Conservation (phyloP, 2,113 vertebrate species). For the Nanger granti region DNA sequence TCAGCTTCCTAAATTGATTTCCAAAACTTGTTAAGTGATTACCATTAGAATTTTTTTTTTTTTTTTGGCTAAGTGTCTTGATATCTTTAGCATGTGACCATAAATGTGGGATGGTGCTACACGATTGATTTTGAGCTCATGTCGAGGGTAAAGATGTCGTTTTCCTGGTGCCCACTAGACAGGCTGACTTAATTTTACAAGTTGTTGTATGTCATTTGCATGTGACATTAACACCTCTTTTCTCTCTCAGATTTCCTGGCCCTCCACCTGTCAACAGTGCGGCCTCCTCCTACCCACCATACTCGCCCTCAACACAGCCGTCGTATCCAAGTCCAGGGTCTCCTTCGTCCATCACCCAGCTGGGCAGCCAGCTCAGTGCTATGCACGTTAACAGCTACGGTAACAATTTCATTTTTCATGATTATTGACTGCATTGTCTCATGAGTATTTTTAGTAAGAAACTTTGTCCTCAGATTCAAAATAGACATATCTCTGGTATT, state of each 20-base stretch:
- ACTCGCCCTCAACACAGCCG: constrained; percentile 72
- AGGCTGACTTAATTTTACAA: neutral
- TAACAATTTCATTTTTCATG: constrained; percentile 58
- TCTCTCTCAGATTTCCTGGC: constrained; percentile 73
- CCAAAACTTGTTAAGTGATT: neutral
- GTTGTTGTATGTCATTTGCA: neutral
- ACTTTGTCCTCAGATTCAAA: neutral
- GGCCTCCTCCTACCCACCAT: constrained; percentile 69
- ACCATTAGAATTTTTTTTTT: neutral
- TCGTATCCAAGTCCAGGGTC: constrained; percentile 77
- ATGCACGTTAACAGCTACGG: constrained; percentile 91
- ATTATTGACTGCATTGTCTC: neutral
- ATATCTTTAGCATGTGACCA: neutral
- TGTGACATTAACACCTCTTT: neutral
- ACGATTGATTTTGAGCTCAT: neutral
- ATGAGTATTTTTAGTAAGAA: neutral
- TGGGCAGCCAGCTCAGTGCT: constrained; percentile 85
- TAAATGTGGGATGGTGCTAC: neutral
- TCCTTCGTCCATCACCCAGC: constrained; percentile 78
- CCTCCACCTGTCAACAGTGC: constrained; percentile 47
- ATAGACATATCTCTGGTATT: neutral
- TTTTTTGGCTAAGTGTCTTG: neutral
- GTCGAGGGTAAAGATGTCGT: neutral
- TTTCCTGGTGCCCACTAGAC: neutral
- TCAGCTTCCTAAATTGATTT: neutral